Conservation (phyloP, 1,140 invertebrate genomes). For the Cydia fagiglandana region DNA sequence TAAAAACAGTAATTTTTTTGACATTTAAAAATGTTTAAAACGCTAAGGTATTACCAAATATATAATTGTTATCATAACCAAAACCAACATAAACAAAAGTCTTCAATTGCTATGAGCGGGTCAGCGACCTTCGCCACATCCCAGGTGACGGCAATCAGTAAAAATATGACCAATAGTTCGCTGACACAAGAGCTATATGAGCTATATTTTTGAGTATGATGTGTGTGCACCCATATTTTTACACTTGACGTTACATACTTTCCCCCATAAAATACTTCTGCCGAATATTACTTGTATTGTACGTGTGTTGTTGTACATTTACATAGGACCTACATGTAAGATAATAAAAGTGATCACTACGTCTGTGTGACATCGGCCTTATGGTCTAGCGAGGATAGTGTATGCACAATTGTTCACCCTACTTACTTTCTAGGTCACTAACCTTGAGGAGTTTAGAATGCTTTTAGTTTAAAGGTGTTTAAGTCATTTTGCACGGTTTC, state of each 20-base stretch:
- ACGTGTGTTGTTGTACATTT: too few species aligned
- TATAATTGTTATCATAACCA: not conserved
- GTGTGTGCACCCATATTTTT: too few species aligned
- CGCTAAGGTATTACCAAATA: not conserved
- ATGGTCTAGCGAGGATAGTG: conserved; percentile 12
- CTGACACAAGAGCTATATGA: too few species aligned
- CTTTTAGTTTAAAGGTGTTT: conserved; percentile 15
- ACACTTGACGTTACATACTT: too few species aligned
- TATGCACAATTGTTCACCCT: conserved; percentile 28
- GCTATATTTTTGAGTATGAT: too few species aligned
- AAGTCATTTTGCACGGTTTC: conserved; percentile 24
- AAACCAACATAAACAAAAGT: not conserved
- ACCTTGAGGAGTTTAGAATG: conserved; percentile 29
- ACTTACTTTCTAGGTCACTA: conserved; percentile 28
- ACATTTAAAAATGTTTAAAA: too few species aligned
- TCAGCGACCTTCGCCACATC: conserved; percentile 6
- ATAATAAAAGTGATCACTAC: too few species aligned
- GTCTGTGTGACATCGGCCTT: not conserved
- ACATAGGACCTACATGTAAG: too few species aligned
- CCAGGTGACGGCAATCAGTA: not conserved
- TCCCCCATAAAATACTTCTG: too few species aligned
- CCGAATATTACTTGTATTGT: too few species aligned
- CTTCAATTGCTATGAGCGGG: not conserved
- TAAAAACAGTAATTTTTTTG: too few species aligned
- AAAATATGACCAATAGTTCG: too few species aligned